A percentile compares a stretch with the other conserved stretches of the same genome.
Evolutionary conservation across 1,140 invertebrate species (phyloP).

Genomic region (Pseudomyrmex gracilis): DNA sequence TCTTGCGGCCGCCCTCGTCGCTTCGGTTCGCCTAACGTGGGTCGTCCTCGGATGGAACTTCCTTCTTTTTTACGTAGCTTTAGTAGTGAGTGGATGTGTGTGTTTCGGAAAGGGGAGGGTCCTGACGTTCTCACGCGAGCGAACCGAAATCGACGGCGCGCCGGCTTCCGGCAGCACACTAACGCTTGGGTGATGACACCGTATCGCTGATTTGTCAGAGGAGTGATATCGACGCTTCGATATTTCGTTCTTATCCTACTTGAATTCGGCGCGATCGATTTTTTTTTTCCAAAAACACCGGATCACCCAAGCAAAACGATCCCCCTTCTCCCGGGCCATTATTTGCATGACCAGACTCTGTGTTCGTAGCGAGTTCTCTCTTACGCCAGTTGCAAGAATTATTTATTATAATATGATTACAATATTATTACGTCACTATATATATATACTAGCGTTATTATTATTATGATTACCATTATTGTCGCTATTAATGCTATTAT

Average conservation of each 20-base stretch:
- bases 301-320: slow-evolving; percentile 83
- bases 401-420: slow-evolving; percentile 67
- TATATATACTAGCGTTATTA: slow-evolving; percentile 58
- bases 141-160: slow-evolving; percentile 80
- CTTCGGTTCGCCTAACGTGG: slow-evolving; percentile 82
- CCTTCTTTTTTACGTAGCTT: slow-evolving; percentile 79
- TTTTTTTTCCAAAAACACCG: slow-evolving; percentile 46
- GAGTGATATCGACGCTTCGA: slow-evolving; percentile 1
- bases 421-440: slow-evolving; percentile 69
- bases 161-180: slow-evolving; percentile 80
- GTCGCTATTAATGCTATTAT: slow-evolving; percentile 65
- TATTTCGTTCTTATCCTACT: slow-evolving; percentile 14
- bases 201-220: slow-evolving; percentile 36
- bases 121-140: slow-evolving; percentile 77
- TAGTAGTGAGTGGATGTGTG: slow-evolving; percentile 85
- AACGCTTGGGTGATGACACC: slow-evolving; percentile 84
- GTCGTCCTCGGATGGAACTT: slow-evolving; percentile 61
- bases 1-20: slow-evolving; percentile 62
- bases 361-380: slow-evolving; percentile 85
- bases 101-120: slow-evolving; percentile 73
- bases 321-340: slow-evolving; percentile 84
- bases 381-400: slow-evolving; percentile 83
- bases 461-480: slow-evolving; percentile 63
- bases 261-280: slow-evolving; percentile 12
- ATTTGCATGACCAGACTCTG: slow-evolving; percentile 85